Percentiles rank a stretch among this genome's conserved stretches.
Conservation (phyloP, 2,797 vertebrate genomes). For the Pogonophryne albipinna region DNA sequence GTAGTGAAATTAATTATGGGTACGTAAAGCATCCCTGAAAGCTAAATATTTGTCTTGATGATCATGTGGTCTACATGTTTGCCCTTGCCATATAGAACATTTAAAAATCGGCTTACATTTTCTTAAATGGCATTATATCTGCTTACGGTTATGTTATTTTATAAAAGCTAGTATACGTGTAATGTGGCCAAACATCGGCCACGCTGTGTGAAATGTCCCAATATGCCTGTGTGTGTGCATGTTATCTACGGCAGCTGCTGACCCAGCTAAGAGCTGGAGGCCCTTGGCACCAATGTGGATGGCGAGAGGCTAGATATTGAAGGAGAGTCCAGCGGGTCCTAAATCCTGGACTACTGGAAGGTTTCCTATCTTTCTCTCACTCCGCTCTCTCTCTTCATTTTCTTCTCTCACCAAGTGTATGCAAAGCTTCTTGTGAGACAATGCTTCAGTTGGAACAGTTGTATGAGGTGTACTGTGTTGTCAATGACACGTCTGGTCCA, state of each 20-base stretch:
- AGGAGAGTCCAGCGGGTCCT: conserved; percentile 96
- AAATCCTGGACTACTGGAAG: conserved; percentile 98
- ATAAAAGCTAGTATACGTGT: conserved; percentile 65
- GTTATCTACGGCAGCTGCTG: conserved; percentile 97
- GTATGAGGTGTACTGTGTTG: conserved; percentile 48
- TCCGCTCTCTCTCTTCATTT: conserved; percentile 78
- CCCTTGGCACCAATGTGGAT: conserved; percentile 95
- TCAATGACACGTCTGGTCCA: conserved; percentile 37
- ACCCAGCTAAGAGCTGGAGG: conserved; percentile 97
- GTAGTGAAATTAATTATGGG: conserved; percentile 2
- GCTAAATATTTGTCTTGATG: conserved; percentile 12
- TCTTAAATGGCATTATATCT: conserved; percentile 26
- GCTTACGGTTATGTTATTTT: conserved; percentile 48
- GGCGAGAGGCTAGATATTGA: conserved; percentile 96
- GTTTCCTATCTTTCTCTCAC: conserved; percentile 92
- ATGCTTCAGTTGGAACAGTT: conserved; percentile 60
- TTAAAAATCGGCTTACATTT: conserved; percentile 24
- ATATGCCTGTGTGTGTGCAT: conserved; percentile 96
- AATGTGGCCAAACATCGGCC: conserved; percentile 79
- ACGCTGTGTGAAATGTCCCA: conserved; percentile 95
- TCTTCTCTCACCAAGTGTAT: conserved; percentile 79
- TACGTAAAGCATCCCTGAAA: conserved; percentile 18
- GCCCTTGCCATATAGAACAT: conserved; percentile 20
- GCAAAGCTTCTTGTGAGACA: conserved; percentile 71
- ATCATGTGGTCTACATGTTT: conserved; percentile 26